Percentiles rank a stretch among this genome's conserved stretches.
Conservation (phyloP, 2,113 vertebrate species). For the Mesoclemmys tuberculata region DNA sequence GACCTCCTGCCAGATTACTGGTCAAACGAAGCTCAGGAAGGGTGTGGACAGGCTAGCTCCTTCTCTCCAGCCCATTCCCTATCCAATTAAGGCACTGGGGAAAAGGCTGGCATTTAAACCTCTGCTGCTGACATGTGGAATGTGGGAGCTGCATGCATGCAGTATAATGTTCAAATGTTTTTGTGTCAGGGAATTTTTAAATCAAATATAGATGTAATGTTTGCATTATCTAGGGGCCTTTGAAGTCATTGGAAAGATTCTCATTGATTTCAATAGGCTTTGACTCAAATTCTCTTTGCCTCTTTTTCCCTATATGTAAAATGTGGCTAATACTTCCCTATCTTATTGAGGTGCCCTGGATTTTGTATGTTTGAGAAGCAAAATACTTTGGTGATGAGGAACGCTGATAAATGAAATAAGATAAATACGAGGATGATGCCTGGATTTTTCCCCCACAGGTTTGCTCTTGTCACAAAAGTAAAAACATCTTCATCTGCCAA, state of each 20-base stretch:
- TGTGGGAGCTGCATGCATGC: not conserved
- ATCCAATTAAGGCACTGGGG: not conserved
- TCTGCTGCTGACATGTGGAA: conserved; percentile 5
- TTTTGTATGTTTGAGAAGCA: not conserved
- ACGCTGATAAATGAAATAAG: not conserved
- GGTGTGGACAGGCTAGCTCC: not conserved
- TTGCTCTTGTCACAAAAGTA: conserved; percentile 7
- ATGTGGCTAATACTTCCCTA: not conserved
- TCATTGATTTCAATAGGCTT: not conserved
- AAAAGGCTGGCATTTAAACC: not conserved
- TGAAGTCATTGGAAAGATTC: not conserved
- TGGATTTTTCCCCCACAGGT: conserved; percentile 7
- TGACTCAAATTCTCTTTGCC: not conserved
- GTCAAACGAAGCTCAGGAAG: not conserved
- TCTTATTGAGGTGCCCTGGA: not conserved
- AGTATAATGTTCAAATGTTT: not conserved
- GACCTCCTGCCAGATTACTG: not conserved
- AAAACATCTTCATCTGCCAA: not conserved
- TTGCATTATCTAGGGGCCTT: not conserved
- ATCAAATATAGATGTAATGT: not conserved
- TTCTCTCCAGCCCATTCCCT: not conserved
- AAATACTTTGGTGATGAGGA: not conserved
- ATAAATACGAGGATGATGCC: conserved; percentile 36
- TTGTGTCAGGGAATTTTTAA: not conserved
- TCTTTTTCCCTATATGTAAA: not conserved